A percentile compares a stretch with the other conserved stretches of the same genome.
These are phyloP conservation scores for Tineola bisselliella DNA, from an alignment of 2,888 invertebrate genomes.

Conservation along the genomic window DNA sequence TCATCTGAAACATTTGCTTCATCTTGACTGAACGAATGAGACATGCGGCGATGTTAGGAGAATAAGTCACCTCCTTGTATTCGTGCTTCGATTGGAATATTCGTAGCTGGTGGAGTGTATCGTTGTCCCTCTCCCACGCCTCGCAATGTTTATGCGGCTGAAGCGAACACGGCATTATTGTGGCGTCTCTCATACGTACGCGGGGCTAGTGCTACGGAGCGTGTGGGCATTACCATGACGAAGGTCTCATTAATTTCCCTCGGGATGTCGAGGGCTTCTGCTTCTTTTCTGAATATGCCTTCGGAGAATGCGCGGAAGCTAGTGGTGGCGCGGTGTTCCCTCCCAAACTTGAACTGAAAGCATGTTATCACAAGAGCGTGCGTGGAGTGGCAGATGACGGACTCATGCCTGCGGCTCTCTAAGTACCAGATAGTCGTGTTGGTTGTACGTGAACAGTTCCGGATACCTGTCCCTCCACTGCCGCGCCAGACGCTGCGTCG, in stretches of 20 bases:
- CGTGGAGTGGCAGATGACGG: no score
- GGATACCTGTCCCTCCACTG: slow-evolving; percentile 74
- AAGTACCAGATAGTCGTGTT: slow-evolving; percentile 69
- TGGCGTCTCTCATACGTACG: background rate
- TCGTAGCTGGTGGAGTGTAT: slow-evolving; percentile 36
- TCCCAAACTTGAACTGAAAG: slow-evolving; percentile 72
- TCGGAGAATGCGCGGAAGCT: slow-evolving; percentile 74
- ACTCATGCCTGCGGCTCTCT: no score
- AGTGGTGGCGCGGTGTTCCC: slow-evolving; percentile 65
- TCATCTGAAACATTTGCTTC: slow-evolving; percentile 37
- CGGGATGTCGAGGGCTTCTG: slow-evolving; percentile 39
- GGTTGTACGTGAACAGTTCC: slow-evolving; percentile 66
- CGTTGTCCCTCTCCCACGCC: slow-evolving; percentile 62
- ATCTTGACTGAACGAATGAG: no score
- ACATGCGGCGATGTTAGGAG: no score
- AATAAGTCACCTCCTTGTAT: slow-evolving; percentile 37
- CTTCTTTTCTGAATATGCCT: slow-evolving; percentile 70
- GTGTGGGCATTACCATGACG: background rate
- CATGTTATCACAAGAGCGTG: background rate
- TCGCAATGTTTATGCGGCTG: slow-evolving; percentile 73
- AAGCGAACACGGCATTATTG: slow-evolving; percentile 18
- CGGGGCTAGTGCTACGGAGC: no score
- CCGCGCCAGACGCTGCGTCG: slow-evolving; percentile 73
- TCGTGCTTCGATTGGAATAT: slow-evolving; percentile 56
- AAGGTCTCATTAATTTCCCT: slow-evolving; percentile 55